These are phyloP conservation scores for Cloeon dipterum DNA, from an alignment of 2,888 invertebrate species.

Conservation along the genomic window DNA sequence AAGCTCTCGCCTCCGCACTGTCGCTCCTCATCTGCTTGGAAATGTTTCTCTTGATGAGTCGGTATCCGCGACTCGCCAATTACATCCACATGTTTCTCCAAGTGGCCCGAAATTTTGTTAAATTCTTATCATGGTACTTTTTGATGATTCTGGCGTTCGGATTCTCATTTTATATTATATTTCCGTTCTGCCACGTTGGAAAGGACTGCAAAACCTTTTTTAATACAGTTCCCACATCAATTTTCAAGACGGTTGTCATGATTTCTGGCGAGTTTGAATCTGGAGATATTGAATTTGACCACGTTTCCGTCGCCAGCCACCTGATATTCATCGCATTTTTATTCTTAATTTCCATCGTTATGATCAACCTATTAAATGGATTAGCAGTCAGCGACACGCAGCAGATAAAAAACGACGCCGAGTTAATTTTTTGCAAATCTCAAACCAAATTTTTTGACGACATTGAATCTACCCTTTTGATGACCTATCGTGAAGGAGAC, in stretches of 20 bases:
- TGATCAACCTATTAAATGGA: slow-evolving; percentile 63
- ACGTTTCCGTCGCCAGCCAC: slow-evolving; percentile 53
- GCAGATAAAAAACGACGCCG: no score
- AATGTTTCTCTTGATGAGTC: slow-evolving; percentile 51
- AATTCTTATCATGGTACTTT: slow-evolving; percentile 56
- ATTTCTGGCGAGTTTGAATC: slow-evolving; percentile 41
- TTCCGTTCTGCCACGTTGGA: slow-evolving; percentile 22
- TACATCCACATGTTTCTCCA: slow-evolving; percentile 66
- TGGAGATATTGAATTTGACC: slow-evolving; percentile 30
- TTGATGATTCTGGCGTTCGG: slow-evolving; percentile 63
- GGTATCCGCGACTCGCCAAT: slow-evolving; percentile 54
- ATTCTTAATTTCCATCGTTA: slow-evolving; percentile 58
- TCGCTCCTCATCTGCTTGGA: slow-evolving; percentile 56
- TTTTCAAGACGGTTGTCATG: slow-evolving; percentile 71
- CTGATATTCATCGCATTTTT: slow-evolving; percentile 57
- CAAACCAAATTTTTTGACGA: no score
- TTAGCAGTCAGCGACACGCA: slow-evolving; percentile 64
- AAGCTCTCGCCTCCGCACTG: slow-evolving; percentile 44
- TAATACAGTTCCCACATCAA: slow-evolving; percentile 38
- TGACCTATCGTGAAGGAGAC: no score
- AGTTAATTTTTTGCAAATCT: no score
- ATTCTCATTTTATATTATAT: slow-evolving; percentile 55
- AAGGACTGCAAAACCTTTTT: no score
- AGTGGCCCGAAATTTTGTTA: slow-evolving; percentile 56
- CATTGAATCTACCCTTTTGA: no score